These are phyloP conservation scores for Hydropsyche betteni DNA, from an alignment of 2,888 invertebrate genomes.

Conservation along the genomic window DNA sequence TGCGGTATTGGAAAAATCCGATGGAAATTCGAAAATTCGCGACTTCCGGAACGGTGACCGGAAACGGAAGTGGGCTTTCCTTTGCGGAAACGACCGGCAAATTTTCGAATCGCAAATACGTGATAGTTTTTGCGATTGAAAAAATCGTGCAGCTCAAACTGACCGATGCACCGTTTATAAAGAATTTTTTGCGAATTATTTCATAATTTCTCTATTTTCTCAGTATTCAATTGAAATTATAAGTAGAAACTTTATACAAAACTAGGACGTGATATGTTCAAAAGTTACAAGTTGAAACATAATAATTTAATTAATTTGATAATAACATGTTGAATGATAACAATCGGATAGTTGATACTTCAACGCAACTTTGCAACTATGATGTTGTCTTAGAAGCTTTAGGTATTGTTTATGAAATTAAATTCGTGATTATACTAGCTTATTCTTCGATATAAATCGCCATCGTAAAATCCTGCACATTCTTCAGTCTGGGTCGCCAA, in stretches of 20 bases:
- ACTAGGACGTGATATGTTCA: not conserved
- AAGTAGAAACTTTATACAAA: not conserved
- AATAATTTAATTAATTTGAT: no score
- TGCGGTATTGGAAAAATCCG: not conserved
- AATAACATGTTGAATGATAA: not conserved
- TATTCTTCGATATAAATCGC: no score
- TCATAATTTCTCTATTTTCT: not conserved
- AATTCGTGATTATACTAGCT: no score
- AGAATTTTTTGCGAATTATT: not conserved
- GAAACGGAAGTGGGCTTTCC: conserved; percentile 38
- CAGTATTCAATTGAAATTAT: not conserved
- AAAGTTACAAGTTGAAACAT: not conserved
- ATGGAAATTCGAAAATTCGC: conserved; percentile 27
- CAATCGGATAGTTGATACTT: not conserved
- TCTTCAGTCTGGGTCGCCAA: not conserved
- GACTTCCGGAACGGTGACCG: conserved; percentile 40
- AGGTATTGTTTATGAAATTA: not conserved
- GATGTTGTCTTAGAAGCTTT: conserved; percentile 6
- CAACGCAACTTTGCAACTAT: not conserved
- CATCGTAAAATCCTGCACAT: no score
- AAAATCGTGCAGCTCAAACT: no score
- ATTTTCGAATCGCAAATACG: conserved; percentile 36
- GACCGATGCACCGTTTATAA: no score
- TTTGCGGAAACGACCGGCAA: conserved; percentile 36
- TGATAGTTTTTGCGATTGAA: conserved; percentile 39